Base-by-base conservation (phyloP, 2,797 vertebrate species). In the Amphiprion clarkii region DNA sequence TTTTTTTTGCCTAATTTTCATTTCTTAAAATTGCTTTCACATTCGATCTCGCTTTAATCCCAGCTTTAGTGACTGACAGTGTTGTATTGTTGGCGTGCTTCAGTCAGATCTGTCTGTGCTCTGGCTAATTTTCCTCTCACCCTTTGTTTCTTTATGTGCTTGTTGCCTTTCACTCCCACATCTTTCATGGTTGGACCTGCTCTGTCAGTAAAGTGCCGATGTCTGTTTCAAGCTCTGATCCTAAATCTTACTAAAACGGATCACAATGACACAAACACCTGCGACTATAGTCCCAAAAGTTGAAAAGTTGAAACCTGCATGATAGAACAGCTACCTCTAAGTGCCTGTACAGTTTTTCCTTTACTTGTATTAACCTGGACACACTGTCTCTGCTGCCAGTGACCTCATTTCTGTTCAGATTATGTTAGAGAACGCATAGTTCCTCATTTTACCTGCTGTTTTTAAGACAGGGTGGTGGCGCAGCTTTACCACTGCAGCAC, bases 71-170 rank as follows among this genome's bases (percentile, higher is more conserved):
- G 0, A 65, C 78, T 70, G 63, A 40, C 14, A 0, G 13, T 16
- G 31, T 10, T 36, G 33, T 27, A 51, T 61, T 75, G 58, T 58
- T 17, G 9, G 0, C 21, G 11, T 31, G 70, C 61, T 74, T 66
- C 25, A 51, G 72, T 73, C 73, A 65, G 56, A 71, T 9, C 48
- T 51, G 48, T 79, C 71, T 63, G 40, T 64, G 64, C 55, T 78
- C 52, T 68, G 48, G 49, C 60, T 80, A 51, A 74, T 21, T 71
- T 39, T 80, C 25, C 2, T 0, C 62, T 82, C 55, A 25, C n/a
- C 23, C 31, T 52, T 70, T 71, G 17, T 51, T 67, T 69, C 42
- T 59, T 59, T 67, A 69, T 71, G 78, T 75, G 60, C 78, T 64
- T 63, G 36, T 67, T 62, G 58, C 49, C 51, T 21, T 58, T 78